A percentile compares a stretch with the other conserved stretches of the same genome.
Conservation (phyloP, 2,888 invertebrate genomes). For the Dermolepida albohirtum region DNA sequence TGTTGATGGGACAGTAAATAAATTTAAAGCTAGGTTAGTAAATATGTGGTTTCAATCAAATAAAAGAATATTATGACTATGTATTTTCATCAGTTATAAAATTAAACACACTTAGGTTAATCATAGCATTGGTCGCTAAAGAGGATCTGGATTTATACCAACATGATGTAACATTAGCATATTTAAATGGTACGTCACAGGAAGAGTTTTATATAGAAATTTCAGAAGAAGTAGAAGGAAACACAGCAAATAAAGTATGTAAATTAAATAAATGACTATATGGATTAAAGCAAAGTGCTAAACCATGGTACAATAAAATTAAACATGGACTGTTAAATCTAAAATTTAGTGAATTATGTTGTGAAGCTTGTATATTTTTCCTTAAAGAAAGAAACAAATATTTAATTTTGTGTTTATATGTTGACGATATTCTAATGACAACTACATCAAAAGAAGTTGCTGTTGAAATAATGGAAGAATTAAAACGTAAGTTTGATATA, state of each 20-base stretch:
- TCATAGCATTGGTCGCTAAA: no score
- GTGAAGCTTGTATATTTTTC: background rate
- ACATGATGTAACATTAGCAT: conserved; percentile 6
- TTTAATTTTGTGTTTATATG: no score
- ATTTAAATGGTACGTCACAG: conserved; percentile 1
- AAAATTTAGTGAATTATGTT: conserved; percentile 2
- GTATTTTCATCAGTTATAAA: no score
- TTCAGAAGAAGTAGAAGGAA: background rate
- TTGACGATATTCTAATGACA: no score
- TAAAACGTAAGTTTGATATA: no score
- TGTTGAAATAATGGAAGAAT: background rate
- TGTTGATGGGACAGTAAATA: no score
- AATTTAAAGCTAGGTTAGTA: no score
- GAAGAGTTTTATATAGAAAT: conserved; percentile 10
- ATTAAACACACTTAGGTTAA: no score
- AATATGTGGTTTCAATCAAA: no score
- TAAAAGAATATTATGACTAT: no score
- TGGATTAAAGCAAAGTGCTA: conserved; percentile 2
- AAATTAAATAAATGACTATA: background rate
- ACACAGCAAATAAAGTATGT: background rate
- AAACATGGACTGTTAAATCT: background rate
- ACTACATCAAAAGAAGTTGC: background rate
- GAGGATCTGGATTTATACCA: no score
- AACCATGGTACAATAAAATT: background rate
- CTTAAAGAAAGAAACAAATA: no score